Evolutionary conservation across 2,797 vertebrate species (phyloP).

Genomic region (Microctenopoma stevenorrisi): DNA sequence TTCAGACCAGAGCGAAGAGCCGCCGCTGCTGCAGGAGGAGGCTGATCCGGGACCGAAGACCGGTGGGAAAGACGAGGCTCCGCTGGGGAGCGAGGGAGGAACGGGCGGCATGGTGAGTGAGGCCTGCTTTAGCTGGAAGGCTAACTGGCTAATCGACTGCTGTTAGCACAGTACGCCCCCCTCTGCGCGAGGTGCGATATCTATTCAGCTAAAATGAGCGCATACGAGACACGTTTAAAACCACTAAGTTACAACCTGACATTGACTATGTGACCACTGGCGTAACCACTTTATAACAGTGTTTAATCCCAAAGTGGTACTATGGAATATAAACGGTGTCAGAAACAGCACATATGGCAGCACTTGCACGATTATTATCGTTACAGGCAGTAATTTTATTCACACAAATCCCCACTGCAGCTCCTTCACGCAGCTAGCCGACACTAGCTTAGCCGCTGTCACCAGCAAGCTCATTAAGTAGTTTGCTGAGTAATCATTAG

Average conservation of each 20-base stretch:
- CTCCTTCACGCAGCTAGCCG: conserved; percentile 30
- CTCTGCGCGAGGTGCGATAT: conserved; percentile 7
- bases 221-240: not conserved
- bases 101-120: conserved; percentile 85
- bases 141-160: conserved; percentile 41
- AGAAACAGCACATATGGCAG: conserved; percentile 3
- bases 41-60: conserved; percentile 84
- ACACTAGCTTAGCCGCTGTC: conserved; percentile 56
- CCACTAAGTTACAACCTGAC: not conserved
- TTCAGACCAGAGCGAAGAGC: conserved; percentile 88
- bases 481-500: conserved; percentile 83
- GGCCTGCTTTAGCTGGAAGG: conserved; percentile 69
- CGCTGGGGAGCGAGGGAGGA: conserved; percentile 80
- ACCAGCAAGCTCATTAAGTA: conserved; percentile 72
- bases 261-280: not conserved
- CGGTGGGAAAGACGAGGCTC: conserved; percentile 82
- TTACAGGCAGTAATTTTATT: conserved; percentile 4
- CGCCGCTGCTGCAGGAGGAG: conserved; percentile 88
- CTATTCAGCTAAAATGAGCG: conserved; percentile 39
- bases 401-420: conserved; percentile 13
- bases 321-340: not conserved
- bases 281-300: not conserved
- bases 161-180: conserved; percentile 48
- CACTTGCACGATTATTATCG: conserved; percentile 7
- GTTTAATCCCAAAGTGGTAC: not conserved